These are phyloP conservation scores for Anarsia innoxiella DNA, from an alignment of 2,888 invertebrate species.

Conservation along the genomic window DNA sequence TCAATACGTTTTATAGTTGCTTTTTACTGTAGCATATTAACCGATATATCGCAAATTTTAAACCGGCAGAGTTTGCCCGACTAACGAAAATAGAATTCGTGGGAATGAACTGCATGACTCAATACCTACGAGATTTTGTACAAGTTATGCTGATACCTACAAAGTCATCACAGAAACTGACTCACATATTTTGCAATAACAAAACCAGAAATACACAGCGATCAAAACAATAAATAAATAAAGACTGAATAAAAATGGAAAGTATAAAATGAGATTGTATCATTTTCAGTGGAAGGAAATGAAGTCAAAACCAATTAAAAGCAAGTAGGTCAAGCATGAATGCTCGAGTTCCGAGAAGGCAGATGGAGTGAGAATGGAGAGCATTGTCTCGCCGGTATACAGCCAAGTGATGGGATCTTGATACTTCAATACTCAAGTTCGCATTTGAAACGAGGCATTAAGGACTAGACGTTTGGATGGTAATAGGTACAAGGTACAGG, in stretches of 20 bases:
- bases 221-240: too few species aligned
- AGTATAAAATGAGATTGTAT: background rate
- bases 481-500: too few species aligned
- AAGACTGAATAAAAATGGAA: too few species aligned
- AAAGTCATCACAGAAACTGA: too few species aligned
- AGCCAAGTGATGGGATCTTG: too few species aligned
- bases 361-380: background rate
- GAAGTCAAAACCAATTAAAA: background rate
- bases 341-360: background rate
- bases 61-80: background rate
- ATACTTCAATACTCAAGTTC: too few species aligned
- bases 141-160: too few species aligned
- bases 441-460: too few species aligned
- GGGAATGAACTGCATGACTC: constrained; percentile 7
- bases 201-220: too few species aligned
- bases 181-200: too few species aligned
- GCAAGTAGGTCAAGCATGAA: background rate
- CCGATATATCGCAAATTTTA: background rate
- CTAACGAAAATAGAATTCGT: constrained; percentile 6
- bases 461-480: too few species aligned
- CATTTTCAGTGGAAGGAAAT: background rate
- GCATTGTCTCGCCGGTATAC: background rate
- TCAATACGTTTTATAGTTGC: too few species aligned
- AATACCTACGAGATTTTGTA: background rate
- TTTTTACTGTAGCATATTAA: background rate